Evolutionary conservation across 2,113 vertebrate species (phyloP).

Genomic region (Pardalotus punctatus): DNA sequence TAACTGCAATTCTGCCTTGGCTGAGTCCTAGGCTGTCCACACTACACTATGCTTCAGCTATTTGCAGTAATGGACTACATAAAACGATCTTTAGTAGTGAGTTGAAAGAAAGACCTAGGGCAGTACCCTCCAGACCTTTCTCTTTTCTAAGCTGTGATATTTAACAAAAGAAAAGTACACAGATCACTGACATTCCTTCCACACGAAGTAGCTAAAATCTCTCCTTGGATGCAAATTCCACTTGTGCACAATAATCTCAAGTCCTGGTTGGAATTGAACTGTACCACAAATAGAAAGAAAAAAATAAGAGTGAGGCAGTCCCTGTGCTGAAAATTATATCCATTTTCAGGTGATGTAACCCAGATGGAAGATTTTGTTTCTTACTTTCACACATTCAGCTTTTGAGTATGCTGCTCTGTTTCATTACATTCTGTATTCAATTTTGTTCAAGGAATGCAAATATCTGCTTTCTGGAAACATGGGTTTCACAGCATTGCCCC

Average conservation of each 20-base stretch:
- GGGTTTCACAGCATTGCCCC: neutral
- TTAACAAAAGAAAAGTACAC: neutral
- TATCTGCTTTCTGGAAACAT: neutral
- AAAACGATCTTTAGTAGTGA: neutral
- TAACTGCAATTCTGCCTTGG: neutral
- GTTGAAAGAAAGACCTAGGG: neutral
- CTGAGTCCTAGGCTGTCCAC: neutral
- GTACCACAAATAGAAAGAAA: neutral
- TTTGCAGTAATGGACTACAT: neutral
- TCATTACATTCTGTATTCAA: neutral
- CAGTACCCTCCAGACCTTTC: neutral
- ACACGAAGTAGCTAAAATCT: neutral
- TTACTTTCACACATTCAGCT: neutral
- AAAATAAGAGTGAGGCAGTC: neutral
- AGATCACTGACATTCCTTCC: neutral
- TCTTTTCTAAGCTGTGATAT: neutral
- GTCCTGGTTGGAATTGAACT: neutral
- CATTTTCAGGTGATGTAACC: neutral
- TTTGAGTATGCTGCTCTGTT: neutral
- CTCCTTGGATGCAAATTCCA: neutral
- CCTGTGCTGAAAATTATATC: neutral
- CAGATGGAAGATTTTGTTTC: neutral
- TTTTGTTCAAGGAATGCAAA: neutral
- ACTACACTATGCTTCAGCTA: neutral
- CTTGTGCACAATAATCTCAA: neutral